These are phyloP conservation scores for Pituophis catenifer DNA, from an alignment of 2,113 vertebrate genomes.

Conservation along the genomic window DNA sequence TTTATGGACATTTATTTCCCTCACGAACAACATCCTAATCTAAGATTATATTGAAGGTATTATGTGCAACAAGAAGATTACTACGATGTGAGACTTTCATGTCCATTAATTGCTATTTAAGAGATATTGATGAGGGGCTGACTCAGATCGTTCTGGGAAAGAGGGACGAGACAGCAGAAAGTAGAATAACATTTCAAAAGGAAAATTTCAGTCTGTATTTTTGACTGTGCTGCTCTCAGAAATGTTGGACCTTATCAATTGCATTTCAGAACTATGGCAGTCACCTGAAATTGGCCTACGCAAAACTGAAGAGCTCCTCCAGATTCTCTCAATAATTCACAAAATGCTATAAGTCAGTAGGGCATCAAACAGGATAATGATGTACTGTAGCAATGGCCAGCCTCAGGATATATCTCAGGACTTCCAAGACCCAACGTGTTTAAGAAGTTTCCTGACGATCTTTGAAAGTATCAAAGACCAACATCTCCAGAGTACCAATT, in stretches of 20 bases:
- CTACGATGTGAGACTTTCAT: not conserved
- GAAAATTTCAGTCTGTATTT: not conserved
- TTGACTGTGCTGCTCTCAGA: not conserved
- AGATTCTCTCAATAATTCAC: not conserved
- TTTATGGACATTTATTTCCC: not conserved
- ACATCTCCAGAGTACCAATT: not conserved
- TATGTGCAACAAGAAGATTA: not conserved
- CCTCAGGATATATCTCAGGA: not conserved
- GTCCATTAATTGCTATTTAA: not conserved
- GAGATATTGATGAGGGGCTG: not conserved
- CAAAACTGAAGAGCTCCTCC: not conserved
- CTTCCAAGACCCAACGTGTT: not conserved
- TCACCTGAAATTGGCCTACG: not conserved
- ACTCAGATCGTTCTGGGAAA: not conserved
- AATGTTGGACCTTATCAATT: not conserved
- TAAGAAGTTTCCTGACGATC: not conserved
- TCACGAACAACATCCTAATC: not conserved
- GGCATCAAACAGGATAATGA: not conserved
- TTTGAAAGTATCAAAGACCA: not conserved
- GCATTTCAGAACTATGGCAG: not conserved
- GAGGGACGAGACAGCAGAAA: not conserved
- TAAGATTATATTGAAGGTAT: not conserved
- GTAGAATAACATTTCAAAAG: not conserved
- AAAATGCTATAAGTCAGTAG: not conserved
- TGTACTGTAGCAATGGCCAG: not conserved